Evolutionary conservation across 2,888 invertebrate genomes (phyloP).

Genomic region (Drosophila nigricruria): DNA sequence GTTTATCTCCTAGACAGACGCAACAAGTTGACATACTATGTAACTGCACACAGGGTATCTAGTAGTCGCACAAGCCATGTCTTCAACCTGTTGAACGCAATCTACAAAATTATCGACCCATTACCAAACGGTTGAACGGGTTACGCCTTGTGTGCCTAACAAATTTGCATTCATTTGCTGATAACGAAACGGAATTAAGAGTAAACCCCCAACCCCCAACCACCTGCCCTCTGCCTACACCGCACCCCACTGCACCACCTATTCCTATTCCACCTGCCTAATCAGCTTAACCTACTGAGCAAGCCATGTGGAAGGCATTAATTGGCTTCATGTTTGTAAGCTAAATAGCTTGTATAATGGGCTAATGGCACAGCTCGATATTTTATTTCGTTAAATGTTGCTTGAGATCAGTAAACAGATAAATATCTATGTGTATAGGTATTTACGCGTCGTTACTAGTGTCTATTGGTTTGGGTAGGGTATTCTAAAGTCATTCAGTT

Average conservation of each 20-base stretch:
- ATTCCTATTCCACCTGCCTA: constrained; percentile 1
- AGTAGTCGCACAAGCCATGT: neutral
- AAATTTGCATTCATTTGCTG: constrained; percentile 55
- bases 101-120: constrained; percentile 50
- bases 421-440: too few relatives aligned
- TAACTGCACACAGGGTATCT: constrained; percentile 1
- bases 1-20: too few relatives aligned
- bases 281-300: constrained; percentile 37
- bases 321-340: constrained; percentile 1
- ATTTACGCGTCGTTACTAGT: too few relatives aligned
- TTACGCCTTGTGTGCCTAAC: constrained; percentile 28
- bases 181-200: constrained; percentile 52
- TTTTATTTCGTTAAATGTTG: neutral
- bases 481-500: neutral
- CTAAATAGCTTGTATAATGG: constrained; percentile 4
- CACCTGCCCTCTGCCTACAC: neutral
- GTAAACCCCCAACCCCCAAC: neutral
- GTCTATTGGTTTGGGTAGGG: neutral
- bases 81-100: constrained; percentile 56
- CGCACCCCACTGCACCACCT: neutral
- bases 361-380: constrained; percentile 2
- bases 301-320: constrained; percentile 14
- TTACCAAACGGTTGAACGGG: constrained; percentile 20
- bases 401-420: neutral
- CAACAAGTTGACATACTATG: neutral